phyloP scores from a whole-genome alignment of 2,888 invertebrate genomes.

The Nebria salina region DNA sequence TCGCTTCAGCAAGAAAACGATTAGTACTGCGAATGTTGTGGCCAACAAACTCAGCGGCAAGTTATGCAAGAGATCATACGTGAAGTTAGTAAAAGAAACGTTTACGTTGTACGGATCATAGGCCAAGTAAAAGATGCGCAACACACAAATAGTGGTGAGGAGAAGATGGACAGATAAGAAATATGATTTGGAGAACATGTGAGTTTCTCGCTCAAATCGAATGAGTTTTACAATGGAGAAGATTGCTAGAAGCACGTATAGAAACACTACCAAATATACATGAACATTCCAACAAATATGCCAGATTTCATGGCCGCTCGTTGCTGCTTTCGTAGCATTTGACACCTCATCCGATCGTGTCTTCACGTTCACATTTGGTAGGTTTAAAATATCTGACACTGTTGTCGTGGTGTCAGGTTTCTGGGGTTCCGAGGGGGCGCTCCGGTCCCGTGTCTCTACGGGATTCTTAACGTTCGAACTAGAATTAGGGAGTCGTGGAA shows the following conservation, averaged over 20 bases:
- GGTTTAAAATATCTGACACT: slow-evolving; percentile 65
- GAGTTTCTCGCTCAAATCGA: slow-evolving; percentile 85
- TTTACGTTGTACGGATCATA: slow-evolving; percentile 94
- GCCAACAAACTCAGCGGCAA: slow-evolving; percentile 88
- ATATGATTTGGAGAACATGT: slow-evolving; percentile 87
- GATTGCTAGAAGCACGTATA: slow-evolving; percentile 84
- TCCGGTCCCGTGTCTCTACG: slow-evolving; percentile 48
- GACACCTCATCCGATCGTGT: slow-evolving; percentile 54
- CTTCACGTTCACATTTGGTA: slow-evolving; percentile 67
- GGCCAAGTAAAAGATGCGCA: slow-evolving; percentile 87
- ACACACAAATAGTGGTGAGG: slow-evolving; percentile 81
- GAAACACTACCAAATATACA: slow-evolving; percentile 85
- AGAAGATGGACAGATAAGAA: slow-evolving; percentile 87
- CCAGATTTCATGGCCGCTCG: slow-evolving; percentile 69
- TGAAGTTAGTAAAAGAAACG: slow-evolving; percentile 74
- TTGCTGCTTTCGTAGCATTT: slow-evolving; percentile 59
- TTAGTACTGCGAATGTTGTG: slow-evolving; percentile 88
- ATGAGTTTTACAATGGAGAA: slow-evolving; percentile 88
- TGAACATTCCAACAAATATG: slow-evolving; percentile 92
- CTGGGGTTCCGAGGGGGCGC: slow-evolving; percentile 47
- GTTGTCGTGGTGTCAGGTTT: slow-evolving; percentile 58
- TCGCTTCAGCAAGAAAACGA: slow-evolving; percentile 84
- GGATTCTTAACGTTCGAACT: slow-evolving; percentile 57
- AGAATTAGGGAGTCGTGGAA: not conserved
- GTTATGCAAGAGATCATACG: slow-evolving; percentile 85